Percentiles rank a stretch among this genome's conserved stretches.
phyloP scores from a whole-genome alignment of 2,113 vertebrate species.

The Ginglymostoma cirratum region DNA sequence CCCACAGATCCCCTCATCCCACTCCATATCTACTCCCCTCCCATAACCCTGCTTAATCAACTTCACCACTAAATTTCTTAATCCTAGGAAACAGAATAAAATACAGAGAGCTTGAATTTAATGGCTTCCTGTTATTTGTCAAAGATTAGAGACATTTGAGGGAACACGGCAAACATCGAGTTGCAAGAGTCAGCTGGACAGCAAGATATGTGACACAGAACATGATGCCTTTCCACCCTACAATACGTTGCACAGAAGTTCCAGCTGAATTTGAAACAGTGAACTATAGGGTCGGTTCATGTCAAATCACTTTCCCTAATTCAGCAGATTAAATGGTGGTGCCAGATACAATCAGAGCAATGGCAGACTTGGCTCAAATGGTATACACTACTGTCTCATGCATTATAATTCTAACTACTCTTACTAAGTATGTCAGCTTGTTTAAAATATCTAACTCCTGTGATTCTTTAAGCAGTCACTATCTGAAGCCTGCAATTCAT shows the following conservation, averaged over 20 bases:
- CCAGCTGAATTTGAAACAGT: conserved; percentile 17
- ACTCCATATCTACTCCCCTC: background rate
- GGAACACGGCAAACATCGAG: background rate
- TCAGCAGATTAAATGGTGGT: background rate
- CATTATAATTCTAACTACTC: background rate
- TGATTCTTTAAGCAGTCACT: background rate
- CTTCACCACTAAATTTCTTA: background rate
- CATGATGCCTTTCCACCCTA: background rate
- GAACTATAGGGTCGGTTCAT: background rate
- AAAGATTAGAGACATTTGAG: background rate
- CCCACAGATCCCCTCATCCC: background rate
- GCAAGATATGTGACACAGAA: background rate
- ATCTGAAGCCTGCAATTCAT: conserved; percentile 18
- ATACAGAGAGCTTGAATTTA: conserved; percentile 12
- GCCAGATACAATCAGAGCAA: background rate
- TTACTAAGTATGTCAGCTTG: background rate
- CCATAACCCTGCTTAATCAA: background rate
- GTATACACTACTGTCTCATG: background rate
- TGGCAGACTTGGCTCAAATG: background rate
- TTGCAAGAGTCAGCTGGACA: background rate
- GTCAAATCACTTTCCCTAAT: background rate
- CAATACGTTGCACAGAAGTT: background rate
- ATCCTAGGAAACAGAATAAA: background rate
- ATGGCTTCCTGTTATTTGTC: background rate
- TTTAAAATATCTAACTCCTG: background rate